phyloP scores from a whole-genome alignment of 2,113 vertebrate species.

The Crotalus horridus region DNA sequence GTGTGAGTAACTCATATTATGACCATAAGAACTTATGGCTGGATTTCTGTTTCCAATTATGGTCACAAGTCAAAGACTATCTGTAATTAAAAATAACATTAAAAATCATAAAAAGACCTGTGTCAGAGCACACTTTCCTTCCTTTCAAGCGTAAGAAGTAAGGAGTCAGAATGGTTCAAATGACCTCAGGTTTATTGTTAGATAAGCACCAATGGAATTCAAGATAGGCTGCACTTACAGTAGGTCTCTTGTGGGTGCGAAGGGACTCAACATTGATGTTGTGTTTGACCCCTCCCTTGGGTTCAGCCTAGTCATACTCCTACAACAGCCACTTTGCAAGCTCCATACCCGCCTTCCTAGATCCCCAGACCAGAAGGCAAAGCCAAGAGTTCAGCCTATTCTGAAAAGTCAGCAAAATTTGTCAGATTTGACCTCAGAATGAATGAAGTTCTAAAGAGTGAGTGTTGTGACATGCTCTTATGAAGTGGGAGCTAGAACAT shows the following conservation, averaged over 20 bases:
- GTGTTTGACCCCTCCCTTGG: background rate
- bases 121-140: background rate
- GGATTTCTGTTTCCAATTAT: background rate
- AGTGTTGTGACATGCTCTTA: background rate
- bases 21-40: background rate
- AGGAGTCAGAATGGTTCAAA: background rate
- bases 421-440: background rate
- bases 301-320: background rate
- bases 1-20: background rate
- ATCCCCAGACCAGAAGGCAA: background rate
- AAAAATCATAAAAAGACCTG: background rate
- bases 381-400: background rate
- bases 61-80: background rate
- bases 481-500: background rate
- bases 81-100: background rate
- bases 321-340: background rate
- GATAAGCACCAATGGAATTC: background rate
- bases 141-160: background rate
- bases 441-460: background rate
- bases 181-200: background rate
- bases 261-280: background rate
- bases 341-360: background rate
- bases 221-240: background rate
- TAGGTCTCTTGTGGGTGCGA: background rate
- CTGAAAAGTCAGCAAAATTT: background rate